Conservation (phyloP, 2,888 invertebrate genomes). For the Dynastes hyllus region DNA sequence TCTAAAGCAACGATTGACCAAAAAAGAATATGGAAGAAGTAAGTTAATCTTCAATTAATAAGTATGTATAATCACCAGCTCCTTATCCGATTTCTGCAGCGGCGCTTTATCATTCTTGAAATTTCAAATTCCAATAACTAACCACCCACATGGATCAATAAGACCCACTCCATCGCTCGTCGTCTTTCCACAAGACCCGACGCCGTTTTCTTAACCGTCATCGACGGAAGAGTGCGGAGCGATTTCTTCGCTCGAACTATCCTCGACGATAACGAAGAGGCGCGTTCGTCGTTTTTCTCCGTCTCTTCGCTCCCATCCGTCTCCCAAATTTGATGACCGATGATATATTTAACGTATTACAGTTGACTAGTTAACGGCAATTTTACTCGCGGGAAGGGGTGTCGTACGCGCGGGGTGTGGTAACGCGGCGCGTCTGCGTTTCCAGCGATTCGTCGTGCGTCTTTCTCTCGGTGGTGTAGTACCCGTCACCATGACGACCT, state of each 20-base stretch:
- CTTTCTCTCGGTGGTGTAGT: slow-evolving; percentile 50
- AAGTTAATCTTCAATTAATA: not conserved
- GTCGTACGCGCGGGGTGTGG: slow-evolving; percentile 48
- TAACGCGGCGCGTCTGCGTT: slow-evolving; percentile 56
- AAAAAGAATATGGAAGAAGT: not conserved
- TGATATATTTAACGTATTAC: slow-evolving; percentile 53
- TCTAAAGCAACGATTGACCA: no score
- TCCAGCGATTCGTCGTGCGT: slow-evolving; percentile 19
- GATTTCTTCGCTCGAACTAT: slow-evolving; percentile 16
- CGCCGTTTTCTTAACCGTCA: slow-evolving; percentile 16
- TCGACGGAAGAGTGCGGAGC: not conserved
- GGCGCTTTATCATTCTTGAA: slow-evolving; percentile 17
- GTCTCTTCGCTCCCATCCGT: slow-evolving; percentile 24
- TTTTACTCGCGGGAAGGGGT: slow-evolving; percentile 50
- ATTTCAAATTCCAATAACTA: slow-evolving; percentile 40
- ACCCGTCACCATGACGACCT: slow-evolving; percentile 56
- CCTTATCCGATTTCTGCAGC: not conserved
- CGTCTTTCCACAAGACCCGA: not conserved
- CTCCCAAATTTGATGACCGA: slow-evolving; percentile 38
- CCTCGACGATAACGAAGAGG: slow-evolving; percentile 15
- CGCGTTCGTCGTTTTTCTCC: slow-evolving; percentile 36
- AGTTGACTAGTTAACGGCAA: slow-evolving; percentile 57
- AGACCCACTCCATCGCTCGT: slow-evolving; percentile 29
- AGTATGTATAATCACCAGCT: not conserved
- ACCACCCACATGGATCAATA: slow-evolving; percentile 44